Conservation (phyloP, 2,888 invertebrate genomes). For the Lepidochrysops patricia region DNA sequence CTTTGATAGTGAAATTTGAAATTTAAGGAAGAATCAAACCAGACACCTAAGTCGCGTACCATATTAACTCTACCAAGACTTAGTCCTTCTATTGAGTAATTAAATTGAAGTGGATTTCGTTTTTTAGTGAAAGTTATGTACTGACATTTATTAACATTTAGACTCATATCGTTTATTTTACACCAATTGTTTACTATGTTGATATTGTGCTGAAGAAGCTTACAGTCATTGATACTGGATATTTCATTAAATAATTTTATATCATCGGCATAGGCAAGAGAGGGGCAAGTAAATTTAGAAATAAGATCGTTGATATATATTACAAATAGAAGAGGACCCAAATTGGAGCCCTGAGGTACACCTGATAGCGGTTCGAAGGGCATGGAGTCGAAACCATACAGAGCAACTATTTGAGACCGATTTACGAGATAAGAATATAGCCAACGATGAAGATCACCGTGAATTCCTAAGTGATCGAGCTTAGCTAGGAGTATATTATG, state of each 20-base stretch:
- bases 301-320: background rate
- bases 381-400: background rate
- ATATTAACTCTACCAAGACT: background rate
- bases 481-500: too few species aligned
- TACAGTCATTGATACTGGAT: background rate
- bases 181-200: background rate
- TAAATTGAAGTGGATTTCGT: background rate
- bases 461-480: too few species aligned
- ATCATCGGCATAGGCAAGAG: background rate
- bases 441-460: too few species aligned
- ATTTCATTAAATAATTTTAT: background rate
- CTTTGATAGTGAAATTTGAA: too few species aligned
- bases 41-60: background rate
- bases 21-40: too few species aligned
- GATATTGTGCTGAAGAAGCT: background rate
- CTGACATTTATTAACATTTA: background rate
- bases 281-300: background rate
- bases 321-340: background rate
- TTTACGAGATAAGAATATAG: background rate
- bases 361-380: background rate
- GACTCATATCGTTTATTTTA: background rate
- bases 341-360: background rate
- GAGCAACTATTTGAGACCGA: background rate
- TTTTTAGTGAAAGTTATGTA: background rate
- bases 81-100: background rate